Evolutionary conservation across 37 sponge, comb jelly and placozoan genomes (phyloP).

Genomic region (Cladorhizidae sp.): DNA sequence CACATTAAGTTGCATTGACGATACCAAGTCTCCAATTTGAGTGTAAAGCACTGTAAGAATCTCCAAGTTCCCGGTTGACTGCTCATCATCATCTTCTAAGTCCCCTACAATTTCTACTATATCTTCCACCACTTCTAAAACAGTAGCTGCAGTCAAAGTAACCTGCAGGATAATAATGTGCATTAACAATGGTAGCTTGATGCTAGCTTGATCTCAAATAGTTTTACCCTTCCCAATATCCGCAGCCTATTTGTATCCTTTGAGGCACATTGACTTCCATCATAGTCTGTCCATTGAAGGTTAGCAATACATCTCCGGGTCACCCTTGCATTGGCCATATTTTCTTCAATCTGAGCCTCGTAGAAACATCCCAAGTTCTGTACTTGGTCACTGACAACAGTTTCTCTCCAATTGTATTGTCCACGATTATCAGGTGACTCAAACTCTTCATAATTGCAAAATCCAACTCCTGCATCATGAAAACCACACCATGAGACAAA

Average conservation of each 20-base stretch:
- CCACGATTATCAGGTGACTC: slow-evolving; percentile 9
- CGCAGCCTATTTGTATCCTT: slow-evolving; percentile 8
- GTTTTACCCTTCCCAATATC: neutral
- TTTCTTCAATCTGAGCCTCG: neutral
- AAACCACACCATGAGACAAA: no score
- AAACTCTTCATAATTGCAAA: slow-evolving; percentile 21
- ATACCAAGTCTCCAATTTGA: slow-evolving; percentile 1
- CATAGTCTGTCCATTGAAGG: slow-evolving; percentile 4
- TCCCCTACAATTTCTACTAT: neutral
- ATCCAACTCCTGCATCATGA: slow-evolving; percentile 23
- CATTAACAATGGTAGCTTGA: neutral
- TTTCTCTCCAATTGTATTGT: slow-evolving; percentile 38
- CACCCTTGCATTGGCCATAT: neutral
- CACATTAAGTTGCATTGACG: neutral
- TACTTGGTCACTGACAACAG: neutral
- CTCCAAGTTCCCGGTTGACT: slow-evolving; percentile 18
- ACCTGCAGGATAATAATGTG: neutral
- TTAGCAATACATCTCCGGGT: neutral
- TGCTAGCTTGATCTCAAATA: neutral
- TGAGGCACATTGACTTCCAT: slow-evolving; percentile 34
- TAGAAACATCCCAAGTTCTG: neutral
- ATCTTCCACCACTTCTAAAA: neutral
- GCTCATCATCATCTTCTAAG: slow-evolving; percentile 18
- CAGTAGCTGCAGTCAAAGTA: slow-evolving; percentile 10
- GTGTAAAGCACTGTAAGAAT: slow-evolving; percentile 7